A percentile compares a stretch with the other conserved stretches of the same genome.
These are phyloP conservation scores for Pocillopora damicornis DNA, from an alignment of 64 coral and sea anemone species.

Conservation along the genomic window DNA sequence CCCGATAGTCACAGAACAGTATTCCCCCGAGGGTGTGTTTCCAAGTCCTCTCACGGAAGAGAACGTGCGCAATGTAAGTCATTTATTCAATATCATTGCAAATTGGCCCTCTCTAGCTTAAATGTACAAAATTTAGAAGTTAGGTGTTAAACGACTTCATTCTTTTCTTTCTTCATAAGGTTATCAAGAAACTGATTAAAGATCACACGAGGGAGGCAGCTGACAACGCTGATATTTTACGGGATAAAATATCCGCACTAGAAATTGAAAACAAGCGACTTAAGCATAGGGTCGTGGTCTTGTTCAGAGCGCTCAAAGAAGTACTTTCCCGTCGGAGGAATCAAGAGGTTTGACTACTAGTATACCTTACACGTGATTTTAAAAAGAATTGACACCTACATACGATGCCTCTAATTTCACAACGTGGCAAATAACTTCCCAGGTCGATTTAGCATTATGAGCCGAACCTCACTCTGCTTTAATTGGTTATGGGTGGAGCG, in stretches of 20 bases:
- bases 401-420: too few relatives aligned
- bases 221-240: neutral
- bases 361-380: neutral
- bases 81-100: neutral
- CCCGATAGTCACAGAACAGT: neutral
- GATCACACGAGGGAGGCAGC: neutral
- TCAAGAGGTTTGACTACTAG: neutral
- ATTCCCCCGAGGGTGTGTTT: neutral
- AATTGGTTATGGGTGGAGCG: too few relatives aligned
- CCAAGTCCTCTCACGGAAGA: neutral
- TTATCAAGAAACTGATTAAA: neutral
- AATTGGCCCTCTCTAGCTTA: too few relatives aligned
- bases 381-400: neutral
- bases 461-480: too few relatives aligned
- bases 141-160: neutral
- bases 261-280: neutral
- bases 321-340: neutral
- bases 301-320: neutral
- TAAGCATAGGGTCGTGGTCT: neutral
- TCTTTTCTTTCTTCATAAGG: neutral
- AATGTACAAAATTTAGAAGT: too few relatives aligned
- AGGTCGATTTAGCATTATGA: too few relatives aligned
- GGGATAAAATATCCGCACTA: neutral
- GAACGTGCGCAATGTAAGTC: neutral
- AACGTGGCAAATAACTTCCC: too few relatives aligned